These are phyloP conservation scores for Crambe crambe DNA, from an alignment of 37 sponge, comb jelly and placozoan genomes.

Conservation along the genomic window DNA sequence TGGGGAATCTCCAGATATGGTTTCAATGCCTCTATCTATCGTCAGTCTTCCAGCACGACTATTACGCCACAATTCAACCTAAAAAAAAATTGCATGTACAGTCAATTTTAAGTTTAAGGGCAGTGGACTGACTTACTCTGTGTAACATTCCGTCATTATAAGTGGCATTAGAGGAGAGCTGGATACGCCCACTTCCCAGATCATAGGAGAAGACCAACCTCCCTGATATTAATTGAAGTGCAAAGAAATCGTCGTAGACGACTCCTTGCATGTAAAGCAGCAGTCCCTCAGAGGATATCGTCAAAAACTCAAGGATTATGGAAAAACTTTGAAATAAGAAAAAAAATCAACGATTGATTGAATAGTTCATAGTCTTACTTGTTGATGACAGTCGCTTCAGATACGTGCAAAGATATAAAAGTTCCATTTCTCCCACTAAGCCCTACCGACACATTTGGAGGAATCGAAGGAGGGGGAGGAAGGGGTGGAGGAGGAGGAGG, in stretches of 20 bases:
- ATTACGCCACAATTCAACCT: conserved; percentile 29
- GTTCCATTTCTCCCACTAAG: conserved; percentile 26
- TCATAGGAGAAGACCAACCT: conserved; percentile 48
- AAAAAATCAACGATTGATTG: neutral
- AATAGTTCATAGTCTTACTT: neutral
- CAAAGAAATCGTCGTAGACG: conserved; percentile 37
- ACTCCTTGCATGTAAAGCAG: conserved; percentile 33
- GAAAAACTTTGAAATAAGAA: neutral
- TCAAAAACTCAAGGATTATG: conserved; percentile 53
- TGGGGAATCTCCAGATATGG: conserved; percentile 22
- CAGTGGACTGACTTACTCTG: neutral
- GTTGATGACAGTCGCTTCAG: neutral
- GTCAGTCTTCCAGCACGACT: conserved; percentile 5
- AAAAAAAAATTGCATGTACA: neutral
- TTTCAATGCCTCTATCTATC: conserved; percentile 21
- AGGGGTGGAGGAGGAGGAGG: conserved; percentile 12
- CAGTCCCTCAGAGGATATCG: conserved; percentile 43
- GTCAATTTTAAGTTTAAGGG: neutral
- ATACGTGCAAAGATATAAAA: conserved; percentile 16
- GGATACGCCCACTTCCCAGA: conserved; percentile 41
- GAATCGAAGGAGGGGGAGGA: conserved; percentile 28
- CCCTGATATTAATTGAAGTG: conserved; percentile 54
- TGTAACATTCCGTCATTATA: conserved; percentile 54
- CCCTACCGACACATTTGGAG: conserved; percentile 7
- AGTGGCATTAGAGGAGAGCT: conserved; percentile 9